A percentile compares a stretch with the other conserved stretches of the same genome.
Evolutionary conservation across 2,888 invertebrate species (phyloP).

Genomic region (Epirrhoe alternata): DNA sequence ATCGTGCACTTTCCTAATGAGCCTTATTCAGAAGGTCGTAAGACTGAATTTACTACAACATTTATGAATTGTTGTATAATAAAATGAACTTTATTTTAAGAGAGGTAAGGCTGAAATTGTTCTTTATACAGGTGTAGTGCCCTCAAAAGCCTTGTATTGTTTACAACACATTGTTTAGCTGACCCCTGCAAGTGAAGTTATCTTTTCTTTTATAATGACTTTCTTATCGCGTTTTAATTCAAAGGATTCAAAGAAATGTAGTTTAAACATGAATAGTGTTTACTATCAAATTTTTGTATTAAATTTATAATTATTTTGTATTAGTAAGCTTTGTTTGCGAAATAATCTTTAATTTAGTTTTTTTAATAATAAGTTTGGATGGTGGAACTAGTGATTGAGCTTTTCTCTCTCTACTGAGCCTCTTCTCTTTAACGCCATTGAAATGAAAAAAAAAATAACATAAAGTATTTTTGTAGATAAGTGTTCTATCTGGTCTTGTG

Average conservation of each 20-base stretch:
- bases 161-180: constrained; percentile 37
- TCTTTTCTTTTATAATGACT: constrained; percentile 49
- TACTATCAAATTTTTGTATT: not conserved
- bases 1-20: not conserved
- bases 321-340: no score
- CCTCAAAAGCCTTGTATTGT: constrained; percentile 38
- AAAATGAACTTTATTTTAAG: not conserved
- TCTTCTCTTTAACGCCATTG: no score
- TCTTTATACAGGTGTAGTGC: not conserved
- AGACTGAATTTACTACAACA: not conserved
- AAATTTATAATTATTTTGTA: no score
- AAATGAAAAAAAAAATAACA: no score
- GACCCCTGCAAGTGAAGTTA: constrained; percentile 55
- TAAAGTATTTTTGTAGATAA: no score
- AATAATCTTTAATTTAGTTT: no score
- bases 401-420: no score
- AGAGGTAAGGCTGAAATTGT: not conserved
- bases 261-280: not conserved
- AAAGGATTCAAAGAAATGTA: constrained; percentile 15
- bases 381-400: no score
- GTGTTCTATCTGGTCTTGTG: no score
- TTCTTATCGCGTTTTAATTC: constrained; percentile 45
- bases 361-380: no score
- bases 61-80: not conserved
- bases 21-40: not conserved